Conservation (phyloP, 2,797 vertebrate genomes). For the Alosa sapidissima region DNA sequence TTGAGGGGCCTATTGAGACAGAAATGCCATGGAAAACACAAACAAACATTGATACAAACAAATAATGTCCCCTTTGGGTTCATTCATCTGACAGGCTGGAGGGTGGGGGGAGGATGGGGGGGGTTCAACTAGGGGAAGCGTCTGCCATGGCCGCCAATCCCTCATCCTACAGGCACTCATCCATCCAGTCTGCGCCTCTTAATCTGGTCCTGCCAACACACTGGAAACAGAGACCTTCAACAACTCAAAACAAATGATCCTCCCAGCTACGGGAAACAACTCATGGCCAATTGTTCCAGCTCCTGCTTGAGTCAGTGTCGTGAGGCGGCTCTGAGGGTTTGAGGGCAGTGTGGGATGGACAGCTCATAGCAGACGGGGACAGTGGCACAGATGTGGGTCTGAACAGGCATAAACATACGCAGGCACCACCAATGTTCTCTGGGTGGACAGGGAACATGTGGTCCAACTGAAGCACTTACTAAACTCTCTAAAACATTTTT, state of each 20-base stretch:
- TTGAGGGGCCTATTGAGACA: conserved; percentile 48
- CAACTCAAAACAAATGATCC: conserved; percentile 77
- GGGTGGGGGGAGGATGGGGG: conserved; percentile 44
- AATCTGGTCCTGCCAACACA: conserved; percentile 74
- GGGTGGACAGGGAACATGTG: neutral
- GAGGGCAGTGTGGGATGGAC: neutral
- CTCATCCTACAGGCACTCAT: conserved; percentile 72
- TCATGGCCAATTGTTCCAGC: conserved; percentile 59
- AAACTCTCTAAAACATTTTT: neutral
- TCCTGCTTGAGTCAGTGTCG: conserved; percentile 45
- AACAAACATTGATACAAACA: conserved; percentile 57
- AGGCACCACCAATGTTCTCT: neutral
- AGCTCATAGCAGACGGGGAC: neutral
- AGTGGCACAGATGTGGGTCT: neutral
- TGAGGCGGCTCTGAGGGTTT: conserved; percentile 29
- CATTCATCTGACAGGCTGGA: conserved; percentile 72
- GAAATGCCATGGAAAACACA: conserved; percentile 55
- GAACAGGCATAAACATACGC: neutral
- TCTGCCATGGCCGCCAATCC: conserved; percentile 71
- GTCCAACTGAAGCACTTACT: neutral
- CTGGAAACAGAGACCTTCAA: conserved; percentile 79
- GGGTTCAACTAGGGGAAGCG: conserved; percentile 56
- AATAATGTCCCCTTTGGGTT: conserved; percentile 69
- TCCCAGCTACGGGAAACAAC: conserved; percentile 70
- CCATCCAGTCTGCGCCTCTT: conserved; percentile 77